These are phyloP conservation scores for Diadophis punctatus DNA, from an alignment of 2,113 vertebrate genomes.

Conservation along the genomic window DNA sequence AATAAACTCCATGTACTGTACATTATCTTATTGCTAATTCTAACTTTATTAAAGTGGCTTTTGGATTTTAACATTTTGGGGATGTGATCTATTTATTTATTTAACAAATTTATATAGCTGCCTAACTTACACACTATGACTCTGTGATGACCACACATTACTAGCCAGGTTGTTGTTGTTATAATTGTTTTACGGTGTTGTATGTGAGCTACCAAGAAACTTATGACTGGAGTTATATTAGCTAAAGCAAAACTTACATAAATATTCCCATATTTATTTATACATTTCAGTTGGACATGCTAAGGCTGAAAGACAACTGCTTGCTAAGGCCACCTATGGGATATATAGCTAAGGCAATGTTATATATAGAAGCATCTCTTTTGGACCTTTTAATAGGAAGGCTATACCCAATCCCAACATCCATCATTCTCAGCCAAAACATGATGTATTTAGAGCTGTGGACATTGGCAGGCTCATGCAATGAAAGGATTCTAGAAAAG, in stretches of 20 bases:
- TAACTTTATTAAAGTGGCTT: neutral
- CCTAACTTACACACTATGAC: neutral
- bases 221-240: neutral
- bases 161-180: neutral
- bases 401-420: neutral
- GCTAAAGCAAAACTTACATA: neutral
- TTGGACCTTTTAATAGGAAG: neutral
- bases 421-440: neutral
- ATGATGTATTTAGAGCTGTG: neutral
- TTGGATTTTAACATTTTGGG: neutral
- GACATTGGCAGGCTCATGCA: neutral
- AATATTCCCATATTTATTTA: neutral
- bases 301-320: neutral
- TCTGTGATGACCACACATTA: neutral
- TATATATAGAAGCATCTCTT: neutral
- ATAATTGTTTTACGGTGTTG: neutral
- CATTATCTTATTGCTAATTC: neutral
- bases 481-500: conserved; percentile 38
- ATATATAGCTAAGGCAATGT: neutral
- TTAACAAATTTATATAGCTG: neutral
- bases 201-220: neutral
- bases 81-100: neutral
- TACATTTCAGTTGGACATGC: neutral
- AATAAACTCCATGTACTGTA: neutral
- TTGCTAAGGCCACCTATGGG: neutral